A percentile compares a stretch with the other conserved stretches of the same genome.
These are phyloP conservation scores for Myrmecophaga tridactyla DNA, from an alignment of 2,113 vertebrate genomes.

Conservation along the genomic window DNA sequence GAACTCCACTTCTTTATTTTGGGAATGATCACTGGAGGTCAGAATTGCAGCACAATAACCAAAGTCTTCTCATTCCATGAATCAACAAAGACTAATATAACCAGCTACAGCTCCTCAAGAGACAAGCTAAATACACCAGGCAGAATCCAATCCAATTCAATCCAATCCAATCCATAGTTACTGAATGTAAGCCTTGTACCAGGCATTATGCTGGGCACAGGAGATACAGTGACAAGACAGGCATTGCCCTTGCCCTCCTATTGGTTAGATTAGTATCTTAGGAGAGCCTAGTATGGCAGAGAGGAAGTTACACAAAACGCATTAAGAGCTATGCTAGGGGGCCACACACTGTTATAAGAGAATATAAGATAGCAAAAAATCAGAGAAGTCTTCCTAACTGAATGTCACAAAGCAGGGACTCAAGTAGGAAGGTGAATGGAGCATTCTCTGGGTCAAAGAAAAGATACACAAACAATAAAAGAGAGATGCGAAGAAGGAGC, in stretches of 20 bases:
- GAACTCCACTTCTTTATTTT: not conserved
- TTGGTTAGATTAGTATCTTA: not conserved
- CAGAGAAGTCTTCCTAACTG: not conserved
- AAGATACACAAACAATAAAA: not conserved
- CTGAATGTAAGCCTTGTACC: not conserved
- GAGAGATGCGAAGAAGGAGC: not conserved
- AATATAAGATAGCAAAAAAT: not conserved
- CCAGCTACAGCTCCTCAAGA: not conserved
- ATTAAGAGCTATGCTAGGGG: not conserved
- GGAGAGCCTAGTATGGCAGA: not conserved
- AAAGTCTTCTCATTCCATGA: not conserved
- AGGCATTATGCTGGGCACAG: no score
- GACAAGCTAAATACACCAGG: not conserved
- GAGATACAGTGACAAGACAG: not conserved
- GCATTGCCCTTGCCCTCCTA: not conserved
- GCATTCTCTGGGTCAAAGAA: not conserved
- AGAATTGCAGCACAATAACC: not conserved
- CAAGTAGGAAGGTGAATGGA: not conserved
- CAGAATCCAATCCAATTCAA: not conserved
- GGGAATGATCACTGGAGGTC: not conserved
- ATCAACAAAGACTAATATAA: not conserved
- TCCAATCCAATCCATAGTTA: not conserved
- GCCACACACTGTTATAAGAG: fast-evolving
- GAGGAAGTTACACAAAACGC: not conserved
- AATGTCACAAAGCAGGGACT: not conserved